Conservation (phyloP, 2,113 vertebrate genomes). For the Eulemur macaco region DNA sequence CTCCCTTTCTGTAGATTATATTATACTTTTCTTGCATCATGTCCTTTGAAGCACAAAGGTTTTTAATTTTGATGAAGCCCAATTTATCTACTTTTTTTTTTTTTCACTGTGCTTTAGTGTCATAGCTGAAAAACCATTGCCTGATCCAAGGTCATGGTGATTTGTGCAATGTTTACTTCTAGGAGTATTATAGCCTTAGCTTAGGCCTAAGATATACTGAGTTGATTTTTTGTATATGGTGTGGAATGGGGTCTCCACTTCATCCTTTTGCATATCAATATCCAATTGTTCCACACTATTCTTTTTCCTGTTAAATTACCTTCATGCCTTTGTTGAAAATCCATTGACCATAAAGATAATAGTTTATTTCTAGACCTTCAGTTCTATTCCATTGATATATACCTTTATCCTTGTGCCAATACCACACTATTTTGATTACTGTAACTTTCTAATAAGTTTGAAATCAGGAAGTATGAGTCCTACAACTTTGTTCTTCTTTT, state of each 20-base stretch:
- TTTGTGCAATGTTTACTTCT: neutral
- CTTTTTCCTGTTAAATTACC: neutral
- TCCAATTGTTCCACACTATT: neutral
- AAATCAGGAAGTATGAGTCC: neutral
- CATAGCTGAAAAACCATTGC: neutral
- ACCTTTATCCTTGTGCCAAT: neutral
- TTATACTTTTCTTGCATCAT: neutral
- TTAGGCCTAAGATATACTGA: neutral
- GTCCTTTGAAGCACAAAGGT: neutral
- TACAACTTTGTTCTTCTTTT: neutral
- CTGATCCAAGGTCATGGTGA: neutral
- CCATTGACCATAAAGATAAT: neutral
- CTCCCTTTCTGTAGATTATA: neutral
- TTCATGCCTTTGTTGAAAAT: neutral
- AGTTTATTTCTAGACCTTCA: neutral
- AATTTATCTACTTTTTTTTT: neutral
- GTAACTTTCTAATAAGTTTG: neutral
- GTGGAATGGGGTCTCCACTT: neutral
- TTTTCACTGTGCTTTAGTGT: neutral
- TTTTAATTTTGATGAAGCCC: neutral
- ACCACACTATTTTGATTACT: neutral
- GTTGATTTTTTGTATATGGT: neutral
- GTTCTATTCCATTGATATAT: neutral
- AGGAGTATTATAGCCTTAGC: neutral
- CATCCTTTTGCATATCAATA: neutral